Evolutionary conservation across 2,888 invertebrate genomes (phyloP).

Genomic region (Ptycholaimellus sp.): DNA sequence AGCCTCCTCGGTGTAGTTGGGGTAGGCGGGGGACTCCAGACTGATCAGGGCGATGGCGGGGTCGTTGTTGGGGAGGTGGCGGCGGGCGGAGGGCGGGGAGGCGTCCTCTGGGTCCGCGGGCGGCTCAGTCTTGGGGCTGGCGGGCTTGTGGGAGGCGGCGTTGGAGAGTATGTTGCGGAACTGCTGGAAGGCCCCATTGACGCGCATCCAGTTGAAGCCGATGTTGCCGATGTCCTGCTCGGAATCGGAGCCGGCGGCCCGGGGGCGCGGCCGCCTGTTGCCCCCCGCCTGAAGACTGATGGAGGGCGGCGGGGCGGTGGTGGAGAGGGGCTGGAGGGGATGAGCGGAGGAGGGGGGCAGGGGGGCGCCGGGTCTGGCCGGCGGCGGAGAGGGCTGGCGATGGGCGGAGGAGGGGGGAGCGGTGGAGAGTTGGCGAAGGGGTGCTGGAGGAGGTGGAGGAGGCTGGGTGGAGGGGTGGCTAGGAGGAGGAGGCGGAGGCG

Average conservation of each 20-base stretch:
- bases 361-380: not conserved
- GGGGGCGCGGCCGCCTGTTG: not conserved
- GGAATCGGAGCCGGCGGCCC: not conserved
- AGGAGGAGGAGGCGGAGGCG: too few relatives aligned
- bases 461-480: too few relatives aligned
- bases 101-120: not conserved
- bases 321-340: not conserved
- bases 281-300: too few relatives aligned
- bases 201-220: slow-evolving; percentile 18
- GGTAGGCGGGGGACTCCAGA: too few relatives aligned
- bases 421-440: not conserved
- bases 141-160: too few relatives aligned
- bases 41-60: too few relatives aligned
- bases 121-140: not conserved
- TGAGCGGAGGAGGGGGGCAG: not conserved
- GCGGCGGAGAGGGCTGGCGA: not conserved
- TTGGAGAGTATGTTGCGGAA: slow-evolving; percentile 8
- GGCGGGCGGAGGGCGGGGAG: not conserved
- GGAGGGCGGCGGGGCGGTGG: not conserved
- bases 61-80: not conserved
- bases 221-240: slow-evolving; percentile 5
- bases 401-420: not conserved
- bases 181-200: slow-evolving; percentile 16
- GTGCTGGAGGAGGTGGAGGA: not conserved
- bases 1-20: too few relatives aligned